These are phyloP conservation scores for Bilobella aurantiaca DNA, from an alignment of 1,140 invertebrate species.

Conservation along the genomic window DNA sequence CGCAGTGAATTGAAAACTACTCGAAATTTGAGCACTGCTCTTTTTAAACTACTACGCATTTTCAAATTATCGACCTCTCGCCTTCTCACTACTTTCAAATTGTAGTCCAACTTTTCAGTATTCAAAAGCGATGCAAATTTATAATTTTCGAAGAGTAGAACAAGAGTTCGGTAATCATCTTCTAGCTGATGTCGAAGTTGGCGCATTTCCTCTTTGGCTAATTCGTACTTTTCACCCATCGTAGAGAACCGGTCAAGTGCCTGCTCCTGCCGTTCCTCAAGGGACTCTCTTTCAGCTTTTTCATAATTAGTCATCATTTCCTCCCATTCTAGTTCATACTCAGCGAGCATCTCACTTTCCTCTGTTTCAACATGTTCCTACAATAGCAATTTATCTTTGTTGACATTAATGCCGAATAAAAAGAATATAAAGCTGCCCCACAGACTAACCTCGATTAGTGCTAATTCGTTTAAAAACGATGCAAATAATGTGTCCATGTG, in stretches of 20 bases:
- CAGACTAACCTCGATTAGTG: constrained; percentile 20
- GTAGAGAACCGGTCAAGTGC: constrained; percentile 22
- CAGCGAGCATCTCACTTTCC: constrained; percentile 21
- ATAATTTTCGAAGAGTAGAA: constrained; percentile 26
- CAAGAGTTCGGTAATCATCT: constrained; percentile 25
- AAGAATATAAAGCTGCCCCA: not conserved
- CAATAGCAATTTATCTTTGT: too few relatives aligned
- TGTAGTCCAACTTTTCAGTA: constrained; percentile 33
- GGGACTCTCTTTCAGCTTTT: constrained; percentile 15
- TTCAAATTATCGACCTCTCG: constrained; percentile 25
- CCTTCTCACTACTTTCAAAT: constrained; percentile 22
- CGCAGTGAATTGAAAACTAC: constrained; percentile 23
- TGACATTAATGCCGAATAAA: too few relatives aligned
- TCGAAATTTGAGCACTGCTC: constrained; percentile 22
- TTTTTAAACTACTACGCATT: constrained; percentile 30
- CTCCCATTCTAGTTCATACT: constrained; percentile 29
- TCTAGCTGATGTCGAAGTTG: constrained; percentile 19
- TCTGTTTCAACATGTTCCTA: constrained; percentile 24
- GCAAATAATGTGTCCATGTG: constrained; percentile 20
- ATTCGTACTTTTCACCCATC: constrained; percentile 17
- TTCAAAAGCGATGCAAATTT: constrained; percentile 28
- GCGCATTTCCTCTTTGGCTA: constrained; percentile 19
- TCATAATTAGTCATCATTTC: constrained; percentile 24
- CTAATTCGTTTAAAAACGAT: constrained; percentile 28
- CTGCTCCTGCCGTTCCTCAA: constrained; percentile 20